Base-by-base conservation (phyloP, 2,888 invertebrate genomes). In the Koerneria pararmatus region DNA sequence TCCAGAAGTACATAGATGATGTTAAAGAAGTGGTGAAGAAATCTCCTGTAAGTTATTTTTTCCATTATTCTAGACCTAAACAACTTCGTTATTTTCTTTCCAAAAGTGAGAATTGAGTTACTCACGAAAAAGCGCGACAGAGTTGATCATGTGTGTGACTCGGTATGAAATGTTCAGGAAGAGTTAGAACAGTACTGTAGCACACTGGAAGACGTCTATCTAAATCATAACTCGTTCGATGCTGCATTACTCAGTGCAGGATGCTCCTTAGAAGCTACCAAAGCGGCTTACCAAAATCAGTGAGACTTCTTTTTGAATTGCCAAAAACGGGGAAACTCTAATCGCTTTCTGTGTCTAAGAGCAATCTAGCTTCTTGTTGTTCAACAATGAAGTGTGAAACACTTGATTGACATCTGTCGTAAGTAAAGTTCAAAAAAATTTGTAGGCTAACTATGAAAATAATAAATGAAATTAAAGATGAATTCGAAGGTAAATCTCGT, bases 121-220 rank as follows among this genome's bases (percentile, higher is more conserved):
- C 15, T 46, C 15, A 46, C n/a, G 46, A 15, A 46, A 15, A 15
- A n/a, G 46, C n/a, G n/a, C 46, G 46, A n/a, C 15, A 15, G 15
- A 15, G 15, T 46, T n/a, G n/a, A 46, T 46, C 46, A 46, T 46
- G 15, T 31, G 15, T 49, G 61, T 15, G 53, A 71, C 67, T 63
- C 62, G 3, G 48, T 67, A 66, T 65, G 66, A 51, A 69, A 70
- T 35, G 61, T 69, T 54, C 67, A 78, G 68, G 73, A 73, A 34
- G 66, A 69, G 31, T 66, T 71, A 51, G 77, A 78, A 59, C 53
- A 59, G 11, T 77, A 70, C 49, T 68, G 71, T n/a, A 58, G 65
- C 8, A 57, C 69, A 15, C 71, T 76, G 41, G 82, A 82, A 58
- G 82, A 82, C 66, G 72, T 80, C 19, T 82, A 77, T 68, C 62